A percentile compares a stretch with the other conserved stretches of the same genome.
Evolutionary conservation across 2,113 vertebrate species (phyloP).

Genomic region (Tetrao urogallus): DNA sequence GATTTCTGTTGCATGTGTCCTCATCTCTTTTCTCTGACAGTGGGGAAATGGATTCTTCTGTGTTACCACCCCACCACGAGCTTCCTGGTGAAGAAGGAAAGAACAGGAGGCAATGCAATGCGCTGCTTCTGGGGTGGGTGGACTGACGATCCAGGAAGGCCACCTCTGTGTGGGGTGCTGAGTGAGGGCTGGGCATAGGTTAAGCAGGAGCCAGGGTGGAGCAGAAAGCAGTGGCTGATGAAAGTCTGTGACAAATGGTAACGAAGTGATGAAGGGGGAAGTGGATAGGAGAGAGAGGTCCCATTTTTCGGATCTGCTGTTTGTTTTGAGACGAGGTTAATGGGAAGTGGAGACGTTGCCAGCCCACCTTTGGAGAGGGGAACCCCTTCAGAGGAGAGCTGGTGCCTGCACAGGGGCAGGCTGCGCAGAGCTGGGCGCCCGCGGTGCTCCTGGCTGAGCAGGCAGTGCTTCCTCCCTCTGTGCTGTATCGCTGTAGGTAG

Average conservation of each 20-base stretch:
- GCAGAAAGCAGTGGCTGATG: neutral
- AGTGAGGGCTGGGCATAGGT: neutral
- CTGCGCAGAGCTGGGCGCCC: rapidly evolving
- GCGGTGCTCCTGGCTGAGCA: neutral
- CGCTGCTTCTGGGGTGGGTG: neutral
- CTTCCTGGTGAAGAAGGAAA: neutral
- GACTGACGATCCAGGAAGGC: neutral
- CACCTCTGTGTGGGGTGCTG: neutral
- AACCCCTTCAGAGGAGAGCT: neutral
- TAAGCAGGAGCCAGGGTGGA: neutral
- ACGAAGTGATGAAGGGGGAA: neutral
- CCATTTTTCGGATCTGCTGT: neutral
- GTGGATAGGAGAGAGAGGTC: neutral
- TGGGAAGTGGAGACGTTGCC: neutral
- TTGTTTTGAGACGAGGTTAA: neutral
- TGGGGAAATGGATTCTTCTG: neutral
- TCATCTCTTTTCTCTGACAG: neutral
- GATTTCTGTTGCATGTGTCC: neutral
- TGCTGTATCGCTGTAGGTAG: neutral
- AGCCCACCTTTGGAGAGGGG: neutral
- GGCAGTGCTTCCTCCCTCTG: neutral
- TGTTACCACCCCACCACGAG: neutral
- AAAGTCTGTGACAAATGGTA: neutral
- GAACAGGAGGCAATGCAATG: neutral
- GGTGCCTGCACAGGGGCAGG: neutral